phyloP scores from a whole-genome alignment of 2,113 vertebrate species.

The Athene cunicularia region DNA sequence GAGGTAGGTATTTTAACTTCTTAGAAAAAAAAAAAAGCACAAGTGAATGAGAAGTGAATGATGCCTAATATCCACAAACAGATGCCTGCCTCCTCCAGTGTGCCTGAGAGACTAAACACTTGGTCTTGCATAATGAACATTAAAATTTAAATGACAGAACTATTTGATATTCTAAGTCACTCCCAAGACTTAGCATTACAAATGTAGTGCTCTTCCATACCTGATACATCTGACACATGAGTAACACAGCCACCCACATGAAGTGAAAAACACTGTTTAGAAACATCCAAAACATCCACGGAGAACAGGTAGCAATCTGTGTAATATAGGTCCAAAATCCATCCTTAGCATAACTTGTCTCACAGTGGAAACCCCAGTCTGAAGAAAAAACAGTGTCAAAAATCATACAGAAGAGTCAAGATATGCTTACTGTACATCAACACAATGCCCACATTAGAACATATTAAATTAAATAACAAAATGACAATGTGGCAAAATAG shows the following conservation, averaged over 20 bases:
- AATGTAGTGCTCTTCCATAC: conserved; percentile 68
- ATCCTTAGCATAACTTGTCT: conserved; percentile 91
- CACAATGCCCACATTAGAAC: not conserved
- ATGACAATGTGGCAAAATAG: not conserved
- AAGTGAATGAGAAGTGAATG: not conserved
- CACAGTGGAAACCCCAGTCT: conserved; percentile 97
- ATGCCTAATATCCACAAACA: not conserved
- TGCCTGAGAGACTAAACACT: not conserved
- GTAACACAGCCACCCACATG: conserved; percentile 98
- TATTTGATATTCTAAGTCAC: not conserved
- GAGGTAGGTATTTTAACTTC: not conserved
- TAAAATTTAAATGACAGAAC: not conserved
- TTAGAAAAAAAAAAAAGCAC: not conserved
- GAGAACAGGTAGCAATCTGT: conserved; percentile 96
- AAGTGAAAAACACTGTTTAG: conserved; percentile 98
- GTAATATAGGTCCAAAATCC: conserved; percentile 97
- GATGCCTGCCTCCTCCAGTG: not conserved
- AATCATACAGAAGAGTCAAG: not conserved
- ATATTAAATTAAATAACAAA: not conserved
- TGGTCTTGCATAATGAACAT: not conserved
- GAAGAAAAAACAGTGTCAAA: not conserved
- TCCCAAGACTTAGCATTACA: not conserved
- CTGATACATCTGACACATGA: conserved; percentile 99
- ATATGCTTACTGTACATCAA: not conserved
- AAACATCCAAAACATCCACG: conserved; percentile 99